Evolutionary conservation across 2,113 vertebrate genomes (phyloP).

Genomic region (Chamaea fasciata): DNA sequence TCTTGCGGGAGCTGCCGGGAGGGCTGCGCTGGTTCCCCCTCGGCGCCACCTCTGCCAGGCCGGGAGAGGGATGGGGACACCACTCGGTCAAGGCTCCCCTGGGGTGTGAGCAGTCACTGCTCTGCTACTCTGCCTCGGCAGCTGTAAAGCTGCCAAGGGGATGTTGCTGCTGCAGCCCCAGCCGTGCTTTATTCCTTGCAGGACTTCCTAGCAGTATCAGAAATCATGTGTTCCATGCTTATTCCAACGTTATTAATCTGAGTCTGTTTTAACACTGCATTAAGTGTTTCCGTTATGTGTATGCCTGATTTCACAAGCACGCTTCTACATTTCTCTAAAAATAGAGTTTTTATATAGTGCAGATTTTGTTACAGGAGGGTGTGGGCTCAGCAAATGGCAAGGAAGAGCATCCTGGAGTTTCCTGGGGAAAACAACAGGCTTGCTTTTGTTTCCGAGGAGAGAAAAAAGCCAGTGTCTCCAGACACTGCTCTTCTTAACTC

Average conservation of each 20-base stretch:
- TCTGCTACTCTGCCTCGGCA: background rate
- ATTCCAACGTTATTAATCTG: background rate
- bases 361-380: background rate
- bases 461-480: background rate
- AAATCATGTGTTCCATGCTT: background rate
- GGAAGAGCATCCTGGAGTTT: background rate
- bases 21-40: background rate
- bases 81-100: background rate
- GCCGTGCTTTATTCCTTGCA: background rate
- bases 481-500: background rate
- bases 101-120: background rate
- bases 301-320: background rate
- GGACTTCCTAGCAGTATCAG: background rate
- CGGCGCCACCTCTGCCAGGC: accelerated
- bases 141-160: background rate
- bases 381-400: background rate
- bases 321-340: background rate
- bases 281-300: background rate
- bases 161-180: background rate
- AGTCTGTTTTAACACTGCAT: background rate
- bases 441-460: background rate
- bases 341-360: background rate
- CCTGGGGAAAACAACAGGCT: background rate
- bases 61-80: background rate
- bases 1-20: accelerated